Base-by-base conservation (phyloP, 2,113 vertebrate species). In the Strix aluco region DNA sequence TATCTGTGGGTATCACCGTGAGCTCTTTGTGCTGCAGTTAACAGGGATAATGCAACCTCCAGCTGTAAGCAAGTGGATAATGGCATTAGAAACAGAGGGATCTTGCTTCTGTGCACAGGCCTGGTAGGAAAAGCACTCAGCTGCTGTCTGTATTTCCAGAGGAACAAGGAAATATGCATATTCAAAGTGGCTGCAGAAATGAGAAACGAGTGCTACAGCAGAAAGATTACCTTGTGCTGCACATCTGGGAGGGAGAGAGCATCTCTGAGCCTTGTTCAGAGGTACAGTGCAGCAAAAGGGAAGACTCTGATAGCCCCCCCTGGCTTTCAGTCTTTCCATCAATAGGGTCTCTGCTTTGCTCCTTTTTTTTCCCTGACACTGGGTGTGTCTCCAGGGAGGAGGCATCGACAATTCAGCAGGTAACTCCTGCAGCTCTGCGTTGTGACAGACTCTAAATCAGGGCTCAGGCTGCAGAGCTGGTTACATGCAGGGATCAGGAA, bases 401-500 rank as follows among this genome's bases (percentile, higher is more conserved):
- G 29, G 32, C 38, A 81, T 2, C 1, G 3, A 71, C 47, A 47
- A 6, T 29, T 74, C 40, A 84, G 26, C 44, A 55, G 78, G 32
- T 74, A 87, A 46, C 8, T 54, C 62, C 15, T 54, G 58, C 0
- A 0, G 27, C 44, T 81, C 25, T 17, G 5, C 0, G 0, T 54
- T 74, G 51, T 6, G 11, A 36, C 46, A 74, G 57, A 30, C 62
- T 34, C 8, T 11, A 82, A 85, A 29, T 15, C 44, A 80, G 40
- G 14, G 30, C 44, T 86, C 34, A 32, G 42, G 23, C 63, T 91
- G 42, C 40, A 70, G 44, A 61, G 36, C 54, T 49, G 34, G 49
- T 47, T 65, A 47, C 27, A 9, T 34, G n/a, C 30, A 58, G 19
- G 29, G 29, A 8, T 58, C 12, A n/a, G 42, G 34, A 81, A 66